Percentiles rank a stretch among this genome's conserved stretches.
Conservation (phyloP, 2,797 vertebrate species). For the Podarcis siculus region DNA sequence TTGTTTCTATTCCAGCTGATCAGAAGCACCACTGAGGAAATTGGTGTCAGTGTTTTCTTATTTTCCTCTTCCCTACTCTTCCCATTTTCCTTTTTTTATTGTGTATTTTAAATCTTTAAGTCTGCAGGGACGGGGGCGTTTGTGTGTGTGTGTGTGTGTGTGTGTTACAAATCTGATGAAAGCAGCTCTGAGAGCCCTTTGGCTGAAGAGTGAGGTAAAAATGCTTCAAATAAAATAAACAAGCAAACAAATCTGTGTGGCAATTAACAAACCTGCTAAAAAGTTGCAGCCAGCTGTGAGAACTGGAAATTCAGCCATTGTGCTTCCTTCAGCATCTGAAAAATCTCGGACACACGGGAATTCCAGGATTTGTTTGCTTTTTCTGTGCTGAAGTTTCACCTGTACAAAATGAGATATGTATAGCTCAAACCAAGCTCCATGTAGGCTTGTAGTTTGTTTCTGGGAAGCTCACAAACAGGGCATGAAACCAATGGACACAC, state of each 20-base stretch:
- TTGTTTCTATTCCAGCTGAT: background rate
- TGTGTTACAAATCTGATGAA: too few species aligned
- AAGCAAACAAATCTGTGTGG: background rate
- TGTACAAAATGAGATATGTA: slow-evolving; percentile 19
- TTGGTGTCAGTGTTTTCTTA: background rate
- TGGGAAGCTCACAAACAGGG: slow-evolving; percentile 21
- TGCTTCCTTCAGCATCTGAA: slow-evolving; percentile 42
- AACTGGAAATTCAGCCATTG: slow-evolving; percentile 59
- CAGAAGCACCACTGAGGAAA: background rate
- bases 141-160: too few species aligned
- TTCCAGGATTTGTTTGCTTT: slow-evolving; percentile 58
- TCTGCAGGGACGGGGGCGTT: background rate
- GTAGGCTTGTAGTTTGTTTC: background rate
- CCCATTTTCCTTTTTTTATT: background rate
- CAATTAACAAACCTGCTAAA: slow-evolving; percentile 60
- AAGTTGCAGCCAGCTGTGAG: slow-evolving; percentile 51
- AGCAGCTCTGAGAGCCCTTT: background rate
- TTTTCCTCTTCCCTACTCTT: background rate
- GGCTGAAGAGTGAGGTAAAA: background rate
- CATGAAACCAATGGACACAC: background rate
- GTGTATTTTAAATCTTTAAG: background rate
- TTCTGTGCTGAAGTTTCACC: slow-evolving; percentile 65
- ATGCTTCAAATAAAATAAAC: background rate
- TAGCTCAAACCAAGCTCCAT: background rate
- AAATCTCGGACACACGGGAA: slow-evolving; percentile 65